A percentile compares a stretch with the other conserved stretches of the same genome.
These are phyloP conservation scores for Thera britannica DNA, from an alignment of 2,888 invertebrate species.

Conservation along the genomic window DNA sequence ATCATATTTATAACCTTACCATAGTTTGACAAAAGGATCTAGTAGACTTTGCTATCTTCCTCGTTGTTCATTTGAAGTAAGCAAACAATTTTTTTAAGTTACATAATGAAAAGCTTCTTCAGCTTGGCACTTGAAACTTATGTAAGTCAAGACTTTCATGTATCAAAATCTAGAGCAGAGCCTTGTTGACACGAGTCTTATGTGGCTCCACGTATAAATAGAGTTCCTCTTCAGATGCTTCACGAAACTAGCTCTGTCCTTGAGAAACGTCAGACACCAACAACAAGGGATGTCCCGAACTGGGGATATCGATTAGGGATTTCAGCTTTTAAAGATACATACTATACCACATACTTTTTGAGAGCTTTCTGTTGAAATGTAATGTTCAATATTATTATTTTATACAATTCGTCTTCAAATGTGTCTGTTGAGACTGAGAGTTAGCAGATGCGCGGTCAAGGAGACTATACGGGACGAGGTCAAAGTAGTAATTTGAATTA, in stretches of 20 bases:
- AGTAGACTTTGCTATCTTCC: constrained; percentile 18
- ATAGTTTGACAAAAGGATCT: constrained; percentile 7
- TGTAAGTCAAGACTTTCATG: constrained; percentile 36
- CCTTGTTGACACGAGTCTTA: constrained; percentile 21
- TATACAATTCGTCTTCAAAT: constrained; percentile 38
- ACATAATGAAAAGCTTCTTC: constrained; percentile 59
- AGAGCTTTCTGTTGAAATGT: constrained; percentile 6
- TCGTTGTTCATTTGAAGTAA: constrained; percentile 7
- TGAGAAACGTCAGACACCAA: constrained; percentile 41
- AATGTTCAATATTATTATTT: constrained; percentile 2
- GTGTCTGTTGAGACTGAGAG: constrained; percentile 48
- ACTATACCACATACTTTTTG: constrained; percentile 15
- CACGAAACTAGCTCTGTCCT: constrained; percentile 55
- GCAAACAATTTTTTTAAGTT: constrained; percentile 46
- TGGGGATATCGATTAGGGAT: constrained; percentile 42
- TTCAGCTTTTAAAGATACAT: constrained; percentile 36
- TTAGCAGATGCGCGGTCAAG: constrained; percentile 49
- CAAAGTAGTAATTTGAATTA: constrained; percentile 66
- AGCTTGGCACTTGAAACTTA: constrained; percentile 46
- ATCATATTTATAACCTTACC: constrained; percentile 25
- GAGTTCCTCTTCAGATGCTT: constrained; percentile 9
- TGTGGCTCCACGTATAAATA: constrained; percentile 4
- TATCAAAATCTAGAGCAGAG: constrained; percentile 19
- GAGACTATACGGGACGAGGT: constrained; percentile 55
- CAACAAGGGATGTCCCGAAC: constrained; percentile 34